Evolutionary conservation across 92 coral and sea anemone species (phyloP), one percentile per base, ranked within the genome.

Genomic region (Phenganax subtilis): DNA sequence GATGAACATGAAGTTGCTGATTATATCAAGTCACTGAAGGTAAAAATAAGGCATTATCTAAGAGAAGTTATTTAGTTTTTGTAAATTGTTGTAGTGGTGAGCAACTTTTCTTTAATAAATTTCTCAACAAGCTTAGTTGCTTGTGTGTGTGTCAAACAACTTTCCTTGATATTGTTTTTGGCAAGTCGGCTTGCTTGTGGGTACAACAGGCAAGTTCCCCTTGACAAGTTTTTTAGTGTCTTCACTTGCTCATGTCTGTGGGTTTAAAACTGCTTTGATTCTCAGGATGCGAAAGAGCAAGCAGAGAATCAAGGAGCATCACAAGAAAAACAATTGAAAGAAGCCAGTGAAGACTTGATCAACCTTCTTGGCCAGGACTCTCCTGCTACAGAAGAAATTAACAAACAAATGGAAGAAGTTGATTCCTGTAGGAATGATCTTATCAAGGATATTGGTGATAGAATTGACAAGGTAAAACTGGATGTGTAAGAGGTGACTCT

Each of bases 371-470:
- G 87, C 20, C 86, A 89, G 53, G 88, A 85, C 47, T 68, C 87
- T 44, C 69, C 88, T 3, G 84, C 88, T 15, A 93, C 93, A 72
- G 85, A 83, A 51, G 85, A 61, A 29, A 85, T 91, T 70, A 70
- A 85, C 29, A 86, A 90, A 54, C 91, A 89, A 85, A 37, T 86
- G 80, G 73, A 80, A 29, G 97, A 91, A 85, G 90, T 91, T 63
- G 88, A 86, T 54, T 88, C 82, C 10, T 90, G 93, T 65, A 88
- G 97, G 89, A 29, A 62, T 53, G 81, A 70, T 8, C 82, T 88
- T 14, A 29, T 82, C 72, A 78, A 80, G 9, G 81, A 83, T 37
- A 85, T 85, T 20, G 76, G 83, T 67, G 76, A 71, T 8, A 79
- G 93, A n/a, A 84, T 73, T 52, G 82, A 55, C 75, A 77, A 83